phyloP scores from a whole-genome alignment of 2,797 vertebrate species.

The Pseudochromis fuscus region DNA sequence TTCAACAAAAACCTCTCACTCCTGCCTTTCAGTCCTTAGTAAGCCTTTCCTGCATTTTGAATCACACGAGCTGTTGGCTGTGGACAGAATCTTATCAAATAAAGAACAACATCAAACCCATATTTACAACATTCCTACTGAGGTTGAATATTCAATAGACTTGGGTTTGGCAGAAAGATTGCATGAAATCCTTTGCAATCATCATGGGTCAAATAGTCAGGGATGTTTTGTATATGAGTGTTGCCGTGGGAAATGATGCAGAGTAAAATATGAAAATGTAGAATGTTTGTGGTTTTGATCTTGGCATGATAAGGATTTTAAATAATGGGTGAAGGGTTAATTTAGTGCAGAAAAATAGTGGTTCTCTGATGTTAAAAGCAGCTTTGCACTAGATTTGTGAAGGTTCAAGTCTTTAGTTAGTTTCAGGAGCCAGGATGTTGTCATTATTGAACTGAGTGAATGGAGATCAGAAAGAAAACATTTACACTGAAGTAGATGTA shows the following conservation, averaged over 20 bases:
- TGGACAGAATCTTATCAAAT: slow-evolving; percentile 32
- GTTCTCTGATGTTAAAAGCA: slow-evolving; percentile 5
- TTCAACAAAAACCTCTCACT: slow-evolving; percentile 7
- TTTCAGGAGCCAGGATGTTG: neutral
- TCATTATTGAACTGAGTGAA: neutral
- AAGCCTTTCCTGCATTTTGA: slow-evolving; percentile 3
- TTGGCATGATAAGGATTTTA: slow-evolving; percentile 7
- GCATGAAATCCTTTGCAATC: slow-evolving; percentile 45
- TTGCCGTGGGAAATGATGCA: slow-evolving; percentile 9
- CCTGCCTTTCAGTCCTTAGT: neutral
- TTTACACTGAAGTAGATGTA: too few relatives aligned
- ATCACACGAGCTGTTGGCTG: too few relatives aligned
- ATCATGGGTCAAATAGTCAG: slow-evolving; percentile 21
- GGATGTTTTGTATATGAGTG: slow-evolving; percentile 18
- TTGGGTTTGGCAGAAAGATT: slow-evolving; percentile 28
- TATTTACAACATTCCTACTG: slow-evolving; percentile 28
- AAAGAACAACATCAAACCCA: slow-evolving; percentile 30
- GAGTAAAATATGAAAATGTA: slow-evolving; percentile 30
- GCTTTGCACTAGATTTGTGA: neutral
- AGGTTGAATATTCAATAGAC: slow-evolving; percentile 50
- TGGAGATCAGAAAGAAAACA: too few relatives aligned
- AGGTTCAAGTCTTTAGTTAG: neutral
- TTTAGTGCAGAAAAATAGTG: neutral
- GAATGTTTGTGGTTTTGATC: slow-evolving; percentile 24
- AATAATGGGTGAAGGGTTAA: neutral